Evolutionary conservation across 2,797 vertebrate species (phyloP).

Genomic region (Intellagama lesueurii): DNA sequence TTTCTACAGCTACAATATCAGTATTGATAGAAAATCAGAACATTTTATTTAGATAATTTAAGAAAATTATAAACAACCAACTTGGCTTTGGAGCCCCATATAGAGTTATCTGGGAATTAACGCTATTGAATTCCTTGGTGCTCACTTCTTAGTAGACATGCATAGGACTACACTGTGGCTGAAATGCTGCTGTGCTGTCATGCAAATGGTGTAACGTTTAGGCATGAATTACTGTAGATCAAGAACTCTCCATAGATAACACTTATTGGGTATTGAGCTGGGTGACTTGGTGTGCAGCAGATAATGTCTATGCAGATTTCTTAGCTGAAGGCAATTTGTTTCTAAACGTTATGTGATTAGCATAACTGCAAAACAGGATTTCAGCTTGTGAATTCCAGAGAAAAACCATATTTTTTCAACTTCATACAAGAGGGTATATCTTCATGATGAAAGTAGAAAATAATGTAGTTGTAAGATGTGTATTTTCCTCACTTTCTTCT

Average conservation of each 20-base stretch:
- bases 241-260: too few species aligned
- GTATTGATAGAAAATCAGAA: not conserved
- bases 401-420: not conserved
- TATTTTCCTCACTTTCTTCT: slow-evolving; percentile 41
- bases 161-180: not conserved
- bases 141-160: not conserved
- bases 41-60: slow-evolving; percentile 8
- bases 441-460: too few species aligned
- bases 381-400: not conserved
- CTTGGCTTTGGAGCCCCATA: not conserved
- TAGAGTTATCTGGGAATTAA: not conserved
- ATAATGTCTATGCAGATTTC: too few species aligned
- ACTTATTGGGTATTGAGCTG: too few species aligned
- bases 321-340: too few species aligned
- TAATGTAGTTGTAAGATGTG: not conserved
- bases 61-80: slow-evolving; percentile 26
- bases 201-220: too few species aligned
- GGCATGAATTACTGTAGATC: too few species aligned
- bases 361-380: too few species aligned
- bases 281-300: too few species aligned
- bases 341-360: too few species aligned
- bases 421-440: slow-evolving; percentile 4
- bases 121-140: not conserved
- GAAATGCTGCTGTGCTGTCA: too few species aligned
- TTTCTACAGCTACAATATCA: not conserved